phyloP scores from a whole-genome alignment of 2,797 vertebrate species.

The Smutsia gigantea region DNA sequence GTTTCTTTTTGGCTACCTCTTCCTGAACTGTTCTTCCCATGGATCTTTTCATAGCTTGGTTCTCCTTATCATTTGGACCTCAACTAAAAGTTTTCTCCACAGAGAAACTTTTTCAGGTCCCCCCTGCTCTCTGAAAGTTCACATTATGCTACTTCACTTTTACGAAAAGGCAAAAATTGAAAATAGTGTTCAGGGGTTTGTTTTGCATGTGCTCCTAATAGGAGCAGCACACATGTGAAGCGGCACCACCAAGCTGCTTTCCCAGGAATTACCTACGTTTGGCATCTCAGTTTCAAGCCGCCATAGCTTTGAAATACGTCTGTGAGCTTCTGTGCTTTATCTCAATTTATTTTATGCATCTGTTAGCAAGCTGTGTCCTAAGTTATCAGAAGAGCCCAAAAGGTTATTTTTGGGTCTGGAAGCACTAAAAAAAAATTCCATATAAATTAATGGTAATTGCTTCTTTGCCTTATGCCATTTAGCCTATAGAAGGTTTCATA shows the following conservation, averaged over 20 bases:
- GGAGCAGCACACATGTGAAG: not conserved
- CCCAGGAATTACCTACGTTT: not conserved
- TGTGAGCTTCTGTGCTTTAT: not conserved
- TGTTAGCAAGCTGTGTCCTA: not conserved
- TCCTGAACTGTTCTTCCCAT: not conserved
- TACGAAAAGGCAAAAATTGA: not conserved
- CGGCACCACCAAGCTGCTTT: not conserved
- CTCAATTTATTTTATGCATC: not conserved
- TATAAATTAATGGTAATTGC: not conserved
- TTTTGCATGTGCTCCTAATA: not conserved
- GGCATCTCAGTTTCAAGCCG: not conserved
- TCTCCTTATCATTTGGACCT: not conserved
- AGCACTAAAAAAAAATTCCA: not conserved
- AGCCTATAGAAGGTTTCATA: not conserved
- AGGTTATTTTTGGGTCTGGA: not conserved
- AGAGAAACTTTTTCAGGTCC: not conserved
- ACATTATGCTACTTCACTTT: not conserved
- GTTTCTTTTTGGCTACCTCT: conserved; percentile 16
- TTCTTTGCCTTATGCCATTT: too few relatives aligned
- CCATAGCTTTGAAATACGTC: not conserved
- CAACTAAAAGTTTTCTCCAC: not conserved
- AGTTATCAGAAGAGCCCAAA: not conserved
- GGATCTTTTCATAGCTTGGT: not conserved
- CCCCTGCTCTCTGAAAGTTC: not conserved
- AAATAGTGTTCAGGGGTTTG: not conserved